A percentile compares a stretch with the other conserved stretches of the same genome.
These are phyloP conservation scores for Panurus biarmicus DNA, from an alignment of 2,113 vertebrate species.

Conservation along the genomic window DNA sequence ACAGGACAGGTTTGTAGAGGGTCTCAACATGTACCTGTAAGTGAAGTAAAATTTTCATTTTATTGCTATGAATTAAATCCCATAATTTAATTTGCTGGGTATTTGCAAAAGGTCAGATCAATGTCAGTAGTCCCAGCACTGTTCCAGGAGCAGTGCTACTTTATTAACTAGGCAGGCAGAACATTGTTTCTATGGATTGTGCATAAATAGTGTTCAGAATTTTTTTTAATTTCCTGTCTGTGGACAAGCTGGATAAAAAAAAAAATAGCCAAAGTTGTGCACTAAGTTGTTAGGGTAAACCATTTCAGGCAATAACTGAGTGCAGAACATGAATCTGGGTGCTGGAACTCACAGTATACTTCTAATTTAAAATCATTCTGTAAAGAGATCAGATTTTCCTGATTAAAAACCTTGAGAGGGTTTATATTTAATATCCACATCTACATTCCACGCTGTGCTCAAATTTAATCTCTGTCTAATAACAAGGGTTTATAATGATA, in stretches of 20 bases:
- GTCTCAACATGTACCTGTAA: not conserved
- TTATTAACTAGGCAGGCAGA: not conserved
- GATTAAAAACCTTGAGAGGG: conserved; percentile 35
- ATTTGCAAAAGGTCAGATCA: not conserved
- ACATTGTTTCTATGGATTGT: conserved; percentile 17
- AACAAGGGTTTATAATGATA: not conserved
- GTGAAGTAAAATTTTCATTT: not conserved
- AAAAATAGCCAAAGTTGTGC: not conserved
- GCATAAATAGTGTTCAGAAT: not conserved
- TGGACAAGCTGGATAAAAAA: not conserved
- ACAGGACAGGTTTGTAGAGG: not conserved
- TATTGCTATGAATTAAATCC: not conserved
- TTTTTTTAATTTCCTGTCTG: conserved; percentile 55
- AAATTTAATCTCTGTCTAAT: conserved; percentile 29
- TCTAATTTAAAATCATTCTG: conserved; percentile 20
- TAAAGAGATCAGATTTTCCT: conserved; percentile 30
- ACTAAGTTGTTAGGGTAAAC: not conserved
- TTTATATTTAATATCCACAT: conserved; percentile 39
- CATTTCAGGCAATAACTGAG: not conserved
- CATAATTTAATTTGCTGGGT: not conserved
- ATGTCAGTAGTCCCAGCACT: not conserved
- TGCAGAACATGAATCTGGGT: not conserved
- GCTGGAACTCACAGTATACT: not conserved
- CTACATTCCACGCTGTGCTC: not conserved
- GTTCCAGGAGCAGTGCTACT: not conserved